Evolutionary conservation across 1,140 invertebrate genomes (phyloP).

Genomic region (Papilio polytes): DNA sequence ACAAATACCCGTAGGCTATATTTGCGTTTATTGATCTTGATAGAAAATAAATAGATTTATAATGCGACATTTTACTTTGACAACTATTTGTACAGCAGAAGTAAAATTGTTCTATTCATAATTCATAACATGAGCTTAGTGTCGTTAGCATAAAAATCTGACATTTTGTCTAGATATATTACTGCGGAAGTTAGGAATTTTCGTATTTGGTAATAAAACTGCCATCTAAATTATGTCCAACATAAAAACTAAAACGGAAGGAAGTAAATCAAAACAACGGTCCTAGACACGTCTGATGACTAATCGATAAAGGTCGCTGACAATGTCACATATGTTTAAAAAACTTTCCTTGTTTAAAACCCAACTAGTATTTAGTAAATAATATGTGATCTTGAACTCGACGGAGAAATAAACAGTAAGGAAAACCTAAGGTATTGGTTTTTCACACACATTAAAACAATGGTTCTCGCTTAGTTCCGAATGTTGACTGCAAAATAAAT

Average conservation of each 20-base stretch:
- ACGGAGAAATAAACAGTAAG: neutral
- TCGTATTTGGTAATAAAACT: neutral
- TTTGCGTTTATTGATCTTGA: neutral
- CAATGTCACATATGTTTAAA: neutral
- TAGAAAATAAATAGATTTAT: neutral
- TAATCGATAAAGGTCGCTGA: neutral
- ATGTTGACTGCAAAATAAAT: neutral
- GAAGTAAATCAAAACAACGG: constrained; percentile 19
- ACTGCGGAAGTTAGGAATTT: neutral
- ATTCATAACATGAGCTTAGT: too few relatives aligned
- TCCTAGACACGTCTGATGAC: neutral
- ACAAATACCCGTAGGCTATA: neutral
- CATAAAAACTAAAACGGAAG: neutral
- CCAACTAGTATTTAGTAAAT: neutral
- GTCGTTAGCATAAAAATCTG: too few relatives aligned
- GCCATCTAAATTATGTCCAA: neutral
- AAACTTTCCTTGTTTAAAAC: constrained; percentile 9
- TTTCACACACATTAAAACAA: neutral
- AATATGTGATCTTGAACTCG: neutral
- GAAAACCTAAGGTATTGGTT: neutral
- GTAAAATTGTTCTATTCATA: too few relatives aligned
- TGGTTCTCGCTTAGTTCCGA: neutral
- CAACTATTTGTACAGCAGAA: too few relatives aligned
- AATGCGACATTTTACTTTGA: too few relatives aligned
- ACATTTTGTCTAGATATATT: neutral